Conservation (phyloP, 35 echinoderm and acorn worm genomes). For the Ophioderma brevispina region DNA sequence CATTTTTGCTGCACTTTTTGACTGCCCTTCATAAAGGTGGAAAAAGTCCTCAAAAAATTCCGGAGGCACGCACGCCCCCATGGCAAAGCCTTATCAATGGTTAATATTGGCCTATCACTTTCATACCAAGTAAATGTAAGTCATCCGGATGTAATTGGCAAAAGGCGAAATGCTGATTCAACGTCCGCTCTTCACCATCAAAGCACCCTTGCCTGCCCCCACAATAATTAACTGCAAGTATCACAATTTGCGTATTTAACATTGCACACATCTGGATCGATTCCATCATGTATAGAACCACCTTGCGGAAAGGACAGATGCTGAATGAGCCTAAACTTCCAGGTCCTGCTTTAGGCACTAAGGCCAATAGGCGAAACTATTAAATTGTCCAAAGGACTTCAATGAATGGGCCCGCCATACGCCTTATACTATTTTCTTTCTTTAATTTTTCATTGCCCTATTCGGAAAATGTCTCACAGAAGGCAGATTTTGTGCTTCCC, state of each 20-base stretch:
- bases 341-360: not conserved
- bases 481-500: not conserved
- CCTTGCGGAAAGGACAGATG: constrained; percentile 15
- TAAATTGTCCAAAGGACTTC: not conserved
- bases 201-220: not conserved
- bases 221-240: constrained; percentile 7
- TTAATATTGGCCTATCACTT: not conserved
- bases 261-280: not conserved
- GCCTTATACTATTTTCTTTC: not conserved
- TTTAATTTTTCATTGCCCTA: not conserved
- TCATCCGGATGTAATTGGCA: constrained; percentile 45
- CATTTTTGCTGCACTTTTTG: not conserved
- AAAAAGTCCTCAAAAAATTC: not conserved
- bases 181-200: constrained; percentile 56
- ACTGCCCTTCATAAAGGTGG: constrained; percentile 6
- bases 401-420: constrained; percentile 27
- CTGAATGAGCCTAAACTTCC: constrained; percentile 31
- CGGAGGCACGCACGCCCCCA: not conserved
- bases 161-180: constrained; percentile 17
- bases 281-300: constrained; percentile 24
- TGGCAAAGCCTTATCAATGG: constrained; percentile 2
- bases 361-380: constrained; percentile 37
- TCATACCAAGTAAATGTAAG: constrained; percentile 20
- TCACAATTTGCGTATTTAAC: constrained; percentile 33
- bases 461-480: not conserved